Evolutionary conservation across 2,797 vertebrate genomes (phyloP), one percentile per base, ranked within the genome.

Genomic region (Prunella strophiata): DNA sequence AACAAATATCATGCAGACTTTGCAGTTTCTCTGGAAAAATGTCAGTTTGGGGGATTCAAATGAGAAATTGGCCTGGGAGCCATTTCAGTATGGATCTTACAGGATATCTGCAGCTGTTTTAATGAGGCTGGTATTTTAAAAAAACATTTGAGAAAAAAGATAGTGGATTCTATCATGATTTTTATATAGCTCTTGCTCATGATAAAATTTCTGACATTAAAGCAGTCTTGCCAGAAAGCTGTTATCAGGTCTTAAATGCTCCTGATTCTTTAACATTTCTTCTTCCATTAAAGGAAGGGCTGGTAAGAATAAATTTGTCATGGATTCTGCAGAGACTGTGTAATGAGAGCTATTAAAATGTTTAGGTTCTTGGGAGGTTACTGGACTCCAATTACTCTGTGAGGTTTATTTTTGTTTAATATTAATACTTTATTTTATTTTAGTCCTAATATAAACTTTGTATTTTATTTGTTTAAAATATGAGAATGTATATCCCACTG

Each of bases 41-140:
- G 29, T 54, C 48, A 66, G 29, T 62, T 50, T 38, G 36, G 14
- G 16, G 21, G 22, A 79, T 86, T 55, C 32, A 81, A 70, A 63
- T 70, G 43, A 93, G 48, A 86, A 90, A 73, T 32, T 67, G 55
- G 15, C 45, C 71, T 42, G 36, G 50, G 32, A 85, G 10, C 30
- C 15, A 50, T 73, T 93, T 86, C 48, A 42, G 23, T 42, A 45
- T 36, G 55, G 26, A 66, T 52, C 43, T 82, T 59, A 70, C 15
- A 75, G 42, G 27, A 75, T 0, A 2, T 62, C 48, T 89, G 79
- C 47, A 88, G 47, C 51, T 84, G 47, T 40, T 90, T 78, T 72
- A 90, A 81, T 87, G 63, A 88, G 58, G 19, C 13, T 89, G 66
- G 45, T 88, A 91, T 81, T 94, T 95, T 67, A 85, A 94, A 93